phyloP scores from a whole-genome alignment of 2,888 invertebrate species.

The Hyalella azteca region DNA sequence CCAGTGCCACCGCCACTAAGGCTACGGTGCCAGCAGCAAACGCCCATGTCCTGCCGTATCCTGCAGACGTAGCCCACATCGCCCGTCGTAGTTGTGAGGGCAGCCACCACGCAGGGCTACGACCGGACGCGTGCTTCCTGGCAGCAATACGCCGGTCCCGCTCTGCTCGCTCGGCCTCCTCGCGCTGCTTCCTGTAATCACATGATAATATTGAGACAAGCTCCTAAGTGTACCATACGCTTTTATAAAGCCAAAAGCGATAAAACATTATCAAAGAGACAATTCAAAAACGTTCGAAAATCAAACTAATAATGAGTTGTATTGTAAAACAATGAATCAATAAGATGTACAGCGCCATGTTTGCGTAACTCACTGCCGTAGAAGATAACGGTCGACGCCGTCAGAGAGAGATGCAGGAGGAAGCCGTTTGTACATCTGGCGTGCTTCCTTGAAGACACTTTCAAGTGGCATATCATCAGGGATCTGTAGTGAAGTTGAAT shows the following conservation, averaged over 20 bases:
- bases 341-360: no score
- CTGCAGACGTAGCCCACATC: background rate
- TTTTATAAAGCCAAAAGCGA: no score
- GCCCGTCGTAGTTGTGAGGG: background rate
- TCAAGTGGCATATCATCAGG: slow-evolving; percentile 56
- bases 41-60: background rate
- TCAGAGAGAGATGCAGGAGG: slow-evolving; percentile 49
- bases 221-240: no score
- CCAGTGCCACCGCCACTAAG: slow-evolving; percentile 1
- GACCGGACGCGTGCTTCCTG: background rate
- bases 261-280: no score
- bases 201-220: no score
- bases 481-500: no score
- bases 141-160: slow-evolving; percentile 18
- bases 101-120: background rate
- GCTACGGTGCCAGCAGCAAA: background rate
- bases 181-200: slow-evolving; percentile 43
- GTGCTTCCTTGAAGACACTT: slow-evolving; percentile 48
- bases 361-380: slow-evolving; percentile 46
- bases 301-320: no score
- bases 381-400: slow-evolving; percentile 46
- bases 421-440: slow-evolving; percentile 44
- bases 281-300: no score
- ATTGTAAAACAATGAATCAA: no score
- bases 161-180: slow-evolving; percentile 44